Conservation (phyloP, 2,113 vertebrate genomes). For the Bos javanicus region DNA sequence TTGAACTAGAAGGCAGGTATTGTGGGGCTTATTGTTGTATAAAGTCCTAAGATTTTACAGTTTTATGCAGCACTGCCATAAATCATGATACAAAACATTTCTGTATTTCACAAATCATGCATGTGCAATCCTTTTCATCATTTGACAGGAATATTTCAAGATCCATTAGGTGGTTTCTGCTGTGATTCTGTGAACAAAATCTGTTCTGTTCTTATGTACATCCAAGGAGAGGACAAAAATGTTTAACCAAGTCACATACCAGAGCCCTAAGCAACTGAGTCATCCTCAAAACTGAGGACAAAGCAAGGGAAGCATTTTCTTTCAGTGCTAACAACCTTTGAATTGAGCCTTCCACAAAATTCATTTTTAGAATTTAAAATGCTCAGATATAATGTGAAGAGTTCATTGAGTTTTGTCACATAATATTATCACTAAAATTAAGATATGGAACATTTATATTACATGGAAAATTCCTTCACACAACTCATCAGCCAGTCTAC, state of each 20-base stretch:
- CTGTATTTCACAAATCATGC: slow-evolving; percentile 53
- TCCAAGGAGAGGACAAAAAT: neutral
- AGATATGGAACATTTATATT: neutral
- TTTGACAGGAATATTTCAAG: slow-evolving; percentile 28
- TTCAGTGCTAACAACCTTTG: neutral
- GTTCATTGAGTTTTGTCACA: neutral
- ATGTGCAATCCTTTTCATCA: slow-evolving; percentile 27
- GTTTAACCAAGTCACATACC: neutral
- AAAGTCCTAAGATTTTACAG: slow-evolving; percentile 20
- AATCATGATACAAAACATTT: slow-evolving; percentile 19
- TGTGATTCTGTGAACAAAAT: slow-evolving; percentile 2
- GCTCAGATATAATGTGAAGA: neutral
- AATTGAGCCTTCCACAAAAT: neutral
- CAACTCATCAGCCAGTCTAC: neutral
- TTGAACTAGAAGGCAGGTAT: slow-evolving; percentile 24
- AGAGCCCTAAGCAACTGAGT: neutral
- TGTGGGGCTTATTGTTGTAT: slow-evolving; percentile 26
- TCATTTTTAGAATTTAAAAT: neutral
- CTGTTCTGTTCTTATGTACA: neutral
- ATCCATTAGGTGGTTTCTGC: slow-evolving; percentile 19
- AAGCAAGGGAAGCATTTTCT: neutral
- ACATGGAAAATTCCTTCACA: neutral
- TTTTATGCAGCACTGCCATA: neutral
- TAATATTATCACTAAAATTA: neutral
- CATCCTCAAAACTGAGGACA: neutral